Evolutionary conservation across 2,113 vertebrate genomes (phyloP).

Genomic region (Oreochromis spilurus): DNA sequence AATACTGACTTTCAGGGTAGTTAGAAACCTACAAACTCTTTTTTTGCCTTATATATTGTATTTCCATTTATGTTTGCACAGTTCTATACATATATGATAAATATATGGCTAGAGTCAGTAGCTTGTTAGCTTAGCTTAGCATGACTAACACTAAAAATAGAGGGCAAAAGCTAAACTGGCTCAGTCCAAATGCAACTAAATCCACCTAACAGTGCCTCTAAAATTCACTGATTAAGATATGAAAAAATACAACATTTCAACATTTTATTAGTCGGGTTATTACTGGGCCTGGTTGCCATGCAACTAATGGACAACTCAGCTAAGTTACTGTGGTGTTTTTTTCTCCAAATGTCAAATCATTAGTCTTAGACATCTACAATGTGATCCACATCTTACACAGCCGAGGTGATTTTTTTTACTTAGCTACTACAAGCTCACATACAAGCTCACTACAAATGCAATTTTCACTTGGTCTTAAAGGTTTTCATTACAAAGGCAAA

Average conservation of each 20-base stretch:
- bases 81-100: background rate
- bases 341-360: background rate
- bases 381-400: background rate
- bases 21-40: background rate
- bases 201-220: background rate
- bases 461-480: background rate
- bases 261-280: background rate
- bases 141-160: background rate
- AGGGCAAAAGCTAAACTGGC: background rate
- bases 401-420: background rate
- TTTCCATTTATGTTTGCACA: background rate
- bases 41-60: background rate
- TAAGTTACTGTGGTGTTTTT: fast-evolving
- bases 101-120: background rate
- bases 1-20: background rate
- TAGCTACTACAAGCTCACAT: background rate
- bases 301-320: background rate
- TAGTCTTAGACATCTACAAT: background rate
- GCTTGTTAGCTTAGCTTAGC: background rate
- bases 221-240: background rate
- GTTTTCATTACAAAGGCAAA: background rate
- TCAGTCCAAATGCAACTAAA: background rate
- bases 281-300: background rate
- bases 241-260: background rate
- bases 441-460: background rate